Base-by-base conservation (phyloP, 2,797 vertebrate species). In the Sebastes iracundus region DNA sequence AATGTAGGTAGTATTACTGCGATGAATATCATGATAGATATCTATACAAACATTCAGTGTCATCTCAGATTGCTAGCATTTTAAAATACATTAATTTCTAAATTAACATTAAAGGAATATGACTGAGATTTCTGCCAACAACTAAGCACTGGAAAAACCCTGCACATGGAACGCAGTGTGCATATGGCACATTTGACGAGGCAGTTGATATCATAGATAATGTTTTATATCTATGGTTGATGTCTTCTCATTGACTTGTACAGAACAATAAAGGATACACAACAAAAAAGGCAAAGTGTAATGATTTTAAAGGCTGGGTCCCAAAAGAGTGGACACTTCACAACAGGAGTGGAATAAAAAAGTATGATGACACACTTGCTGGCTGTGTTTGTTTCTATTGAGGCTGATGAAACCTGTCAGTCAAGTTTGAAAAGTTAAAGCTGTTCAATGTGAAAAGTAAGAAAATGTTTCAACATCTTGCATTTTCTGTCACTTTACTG, bases 281-380 rank as follows among this genome's bases (percentile, higher is more conserved):
- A 76, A 66, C 20, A 60, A 60, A 68, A 67, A 88, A 83, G 69
- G 77, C 55, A 63, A 56, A 80, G 64, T 42, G 10, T 23, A 38
- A 33, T 33, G n/a, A 25, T 78, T 79, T 25, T 58, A 81, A 86
- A 88, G 80, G 66, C 6, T 64, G 46, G 59, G 25, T 72, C 12
- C 9, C 10, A 75, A 25, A 61, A 27, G 10, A 62, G 53, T 13
- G 12, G 12, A 71, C 9, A 27, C 18, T 27, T 32, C 27, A 58
- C 20, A 86, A 58, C 6, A 69, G 3, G 42, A 80, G 67, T 23
- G 20, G 13, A 76, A 66, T 33, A 67, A 0, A 30, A 77, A 77
- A 5, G 23, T 58, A 42, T 18, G 20, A 46, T 1, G 5, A 33
- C 22, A 75, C 28, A 42, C 6, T 22, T 71, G 73, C 59, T 81